Percentiles rank a stretch among this genome's conserved stretches.
Conservation (phyloP, 1,140 invertebrate genomes). For the Plectrocnemia conspersa region DNA sequence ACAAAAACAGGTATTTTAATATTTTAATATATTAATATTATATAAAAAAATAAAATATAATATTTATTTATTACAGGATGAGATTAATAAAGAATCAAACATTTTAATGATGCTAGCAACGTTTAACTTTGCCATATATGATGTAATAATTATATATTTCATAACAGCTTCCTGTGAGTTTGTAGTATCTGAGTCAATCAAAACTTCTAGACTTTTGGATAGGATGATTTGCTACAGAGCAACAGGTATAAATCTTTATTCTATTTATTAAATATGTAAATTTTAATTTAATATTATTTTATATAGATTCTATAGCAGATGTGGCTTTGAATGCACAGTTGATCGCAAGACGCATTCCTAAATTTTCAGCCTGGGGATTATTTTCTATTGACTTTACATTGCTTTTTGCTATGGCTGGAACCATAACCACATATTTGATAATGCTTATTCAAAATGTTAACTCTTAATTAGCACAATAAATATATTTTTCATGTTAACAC, state of each 20-base stretch:
- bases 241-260: not conserved
- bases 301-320: not conserved
- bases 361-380: slow-evolving; percentile 1
- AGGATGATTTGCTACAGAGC: not conserved
- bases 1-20: not conserved
- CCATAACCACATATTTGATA: not conserved
- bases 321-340: not conserved
- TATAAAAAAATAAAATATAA: not conserved
- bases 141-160: not conserved
- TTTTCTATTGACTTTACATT: not conserved
- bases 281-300: not conserved
- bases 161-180: not conserved
- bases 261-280: not conserved
- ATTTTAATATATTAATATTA: not conserved
- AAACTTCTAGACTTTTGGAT: not conserved
- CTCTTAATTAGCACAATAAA: too few relatives aligned
- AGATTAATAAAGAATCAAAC: not conserved
- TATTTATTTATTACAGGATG: not conserved
- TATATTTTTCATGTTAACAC: too few relatives aligned
- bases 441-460: slow-evolving; percentile 1
- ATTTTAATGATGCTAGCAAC: not conserved
- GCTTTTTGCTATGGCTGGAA: slow-evolving; percentile 1
- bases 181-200: not conserved
- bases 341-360: not conserved
- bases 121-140: slow-evolving; percentile 1